These are phyloP conservation scores for Stegana nigrithorax DNA, from an alignment of 2,888 invertebrate genomes.

Conservation along the genomic window DNA sequence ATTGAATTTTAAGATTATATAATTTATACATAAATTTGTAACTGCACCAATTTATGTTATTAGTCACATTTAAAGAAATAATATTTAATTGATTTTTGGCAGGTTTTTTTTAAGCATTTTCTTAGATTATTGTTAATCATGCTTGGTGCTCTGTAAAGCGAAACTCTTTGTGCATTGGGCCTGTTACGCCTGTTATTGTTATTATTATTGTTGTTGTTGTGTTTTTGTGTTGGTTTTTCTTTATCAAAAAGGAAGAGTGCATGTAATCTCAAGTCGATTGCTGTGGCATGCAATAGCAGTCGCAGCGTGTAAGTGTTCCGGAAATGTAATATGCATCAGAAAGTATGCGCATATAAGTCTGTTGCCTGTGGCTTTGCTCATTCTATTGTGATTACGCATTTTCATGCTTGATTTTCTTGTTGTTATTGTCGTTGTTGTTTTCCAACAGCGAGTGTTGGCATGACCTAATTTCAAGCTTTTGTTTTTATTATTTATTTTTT, in stretches of 20 bases:
- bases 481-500: background rate
- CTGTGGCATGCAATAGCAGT: too few species aligned
- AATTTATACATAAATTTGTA: too few species aligned
- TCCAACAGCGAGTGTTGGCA: background rate
- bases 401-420: background rate
- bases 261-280: slow-evolving; percentile 1
- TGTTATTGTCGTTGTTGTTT: background rate
- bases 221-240: slow-evolving; percentile 9
- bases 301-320: slow-evolving; percentile 37
- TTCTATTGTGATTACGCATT: slow-evolving; percentile 23
- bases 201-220: background rate
- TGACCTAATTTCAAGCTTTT: slow-evolving; percentile 13
- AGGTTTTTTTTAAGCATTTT: too few species aligned
- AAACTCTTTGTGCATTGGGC: too few species aligned
- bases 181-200: background rate
- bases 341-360: background rate
- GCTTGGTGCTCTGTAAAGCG: too few species aligned
- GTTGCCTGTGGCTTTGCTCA: background rate
- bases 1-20: too few species aligned
- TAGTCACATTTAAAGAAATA: too few species aligned
- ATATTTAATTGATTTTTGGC: too few species aligned
- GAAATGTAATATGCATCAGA: slow-evolving; percentile 43
- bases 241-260: slow-evolving; percentile 38
- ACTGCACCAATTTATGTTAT: too few species aligned
- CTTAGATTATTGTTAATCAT: too few species aligned